Percentiles rank a stretch among this genome's conserved stretches.
Conservation (phyloP, 2,113 vertebrate species). For the Thunnus maccoyii region DNA sequence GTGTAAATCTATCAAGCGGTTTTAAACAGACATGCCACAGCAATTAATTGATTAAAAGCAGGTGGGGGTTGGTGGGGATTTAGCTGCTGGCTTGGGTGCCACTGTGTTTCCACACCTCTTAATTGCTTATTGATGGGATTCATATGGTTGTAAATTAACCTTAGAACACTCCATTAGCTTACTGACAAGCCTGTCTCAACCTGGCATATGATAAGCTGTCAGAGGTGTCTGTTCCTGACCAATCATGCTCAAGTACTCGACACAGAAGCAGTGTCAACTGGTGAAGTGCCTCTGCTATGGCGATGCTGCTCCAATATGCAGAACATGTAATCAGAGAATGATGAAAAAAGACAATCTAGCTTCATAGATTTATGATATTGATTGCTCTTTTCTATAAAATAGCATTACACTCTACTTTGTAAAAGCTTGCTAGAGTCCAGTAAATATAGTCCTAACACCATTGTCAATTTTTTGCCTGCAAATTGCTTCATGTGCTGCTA, state of each 20-base stretch:
- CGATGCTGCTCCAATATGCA: slow-evolving; percentile 12
- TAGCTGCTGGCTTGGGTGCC: slow-evolving; percentile 66
- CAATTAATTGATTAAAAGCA: slow-evolving; percentile 77
- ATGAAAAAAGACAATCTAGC: slow-evolving; percentile 22
- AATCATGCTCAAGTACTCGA: slow-evolving; percentile 39
- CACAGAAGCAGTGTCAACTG: slow-evolving; percentile 16
- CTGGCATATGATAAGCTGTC: slow-evolving; percentile 78
- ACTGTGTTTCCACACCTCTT: slow-evolving; percentile 77
- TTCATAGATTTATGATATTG: slow-evolving; percentile 38
- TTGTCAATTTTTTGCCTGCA: neutral
- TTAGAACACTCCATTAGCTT: slow-evolving; percentile 80
- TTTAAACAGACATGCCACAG: slow-evolving; percentile 70
- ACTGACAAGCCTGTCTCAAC: slow-evolving; percentile 73
- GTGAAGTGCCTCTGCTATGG: neutral
- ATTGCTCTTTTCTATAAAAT: slow-evolving; percentile 30
- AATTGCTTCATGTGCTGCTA: neutral
- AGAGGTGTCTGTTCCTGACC: slow-evolving; percentile 68
- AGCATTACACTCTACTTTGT: neutral
- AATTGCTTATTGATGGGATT: slow-evolving; percentile 87
- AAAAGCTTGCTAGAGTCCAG: slow-evolving; percentile 17
- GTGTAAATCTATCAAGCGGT: slow-evolving; percentile 70
- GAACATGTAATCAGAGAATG: slow-evolving; percentile 6
- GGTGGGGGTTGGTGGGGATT: slow-evolving; percentile 55
- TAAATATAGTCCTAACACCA: slow-evolving; percentile 19
- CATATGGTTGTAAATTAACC: slow-evolving; percentile 83